Conservation (phyloP, 2,888 invertebrate genomes). For the Argyresthia albistria region DNA sequence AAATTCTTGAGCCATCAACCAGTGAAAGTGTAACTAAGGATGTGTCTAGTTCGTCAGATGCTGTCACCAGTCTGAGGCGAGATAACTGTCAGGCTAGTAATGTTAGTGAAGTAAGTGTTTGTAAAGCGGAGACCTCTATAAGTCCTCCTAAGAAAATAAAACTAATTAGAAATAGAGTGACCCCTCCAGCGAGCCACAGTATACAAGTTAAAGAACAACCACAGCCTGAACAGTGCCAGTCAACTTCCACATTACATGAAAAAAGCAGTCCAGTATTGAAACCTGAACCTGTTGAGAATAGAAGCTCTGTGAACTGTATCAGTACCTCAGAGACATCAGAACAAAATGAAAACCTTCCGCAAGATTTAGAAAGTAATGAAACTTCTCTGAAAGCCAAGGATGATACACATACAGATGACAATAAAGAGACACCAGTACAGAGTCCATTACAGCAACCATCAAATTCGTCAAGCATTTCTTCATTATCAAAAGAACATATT, state of each 20-base stretch:
- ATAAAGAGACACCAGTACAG: neutral
- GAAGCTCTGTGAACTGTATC: slow-evolving; percentile 14
- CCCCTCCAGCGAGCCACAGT: slow-evolving; percentile 27
- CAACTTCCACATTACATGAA: slow-evolving; percentile 31
- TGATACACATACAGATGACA: neutral
- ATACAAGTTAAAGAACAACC: slow-evolving; percentile 18
- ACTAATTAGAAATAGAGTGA: slow-evolving; percentile 55
- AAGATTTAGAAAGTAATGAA: neutral
- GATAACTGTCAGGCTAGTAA: slow-evolving; percentile 41
- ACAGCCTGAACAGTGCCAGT: slow-evolving; percentile 40
- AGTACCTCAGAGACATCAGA: slow-evolving; percentile 19
- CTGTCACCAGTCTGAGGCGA: slow-evolving; percentile 23
- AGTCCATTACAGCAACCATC: neutral
- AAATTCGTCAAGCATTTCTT: neutral
- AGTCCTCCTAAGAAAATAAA: slow-evolving; percentile 61
- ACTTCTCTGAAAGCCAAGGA: neutral
- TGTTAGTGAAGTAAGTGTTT: slow-evolving; percentile 61
- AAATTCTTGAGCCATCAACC: slow-evolving; percentile 29
- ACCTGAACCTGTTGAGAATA: slow-evolving; percentile 20
- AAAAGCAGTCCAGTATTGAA: slow-evolving; percentile 17
- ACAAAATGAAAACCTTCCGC: neutral
- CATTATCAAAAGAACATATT: neutral
- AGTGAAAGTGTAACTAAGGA: slow-evolving; percentile 48
- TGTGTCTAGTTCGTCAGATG: slow-evolving; percentile 65
- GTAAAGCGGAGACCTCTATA: slow-evolving; percentile 62